Percentiles rank a stretch among this genome's conserved stretches.
Conservation (phyloP, 2,797 vertebrate genomes). For the Pangasius sanitwongsei region DNA sequence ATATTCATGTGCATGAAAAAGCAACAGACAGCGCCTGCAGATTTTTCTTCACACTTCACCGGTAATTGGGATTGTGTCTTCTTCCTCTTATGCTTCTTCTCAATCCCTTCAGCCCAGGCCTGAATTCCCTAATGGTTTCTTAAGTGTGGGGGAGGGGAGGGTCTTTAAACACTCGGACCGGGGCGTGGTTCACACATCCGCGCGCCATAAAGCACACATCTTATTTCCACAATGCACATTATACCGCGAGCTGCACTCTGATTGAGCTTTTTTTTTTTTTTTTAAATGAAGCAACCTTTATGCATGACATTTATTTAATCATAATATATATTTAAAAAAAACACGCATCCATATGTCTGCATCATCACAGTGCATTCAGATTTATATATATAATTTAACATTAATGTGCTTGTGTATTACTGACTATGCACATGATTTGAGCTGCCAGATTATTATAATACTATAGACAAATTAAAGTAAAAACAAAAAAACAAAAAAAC, state of each 20-base stretch:
- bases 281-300: not conserved
- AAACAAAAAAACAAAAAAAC: not conserved
- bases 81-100: not conserved
- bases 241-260: not conserved
- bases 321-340: not conserved
- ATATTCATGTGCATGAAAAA: conserved; percentile 48
- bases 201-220: conserved; percentile 24
- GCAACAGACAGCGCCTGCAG: not conserved
- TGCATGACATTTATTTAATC: conserved; percentile 4
- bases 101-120: conserved; percentile 45
- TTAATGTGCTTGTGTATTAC: too few relatives aligned
- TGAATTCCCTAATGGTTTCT: conserved; percentile 66
- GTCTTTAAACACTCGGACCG: conserved; percentile 64
- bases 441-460: not conserved
- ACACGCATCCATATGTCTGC: not conserved
- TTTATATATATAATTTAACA: not conserved
- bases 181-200: conserved; percentile 73
- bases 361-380: not conserved
- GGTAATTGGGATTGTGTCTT: conserved; percentile 45
- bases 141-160: conserved; percentile 64
- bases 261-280: not conserved
- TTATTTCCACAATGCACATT: not conserved
- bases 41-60: conserved; percentile 42
- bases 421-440: not conserved
- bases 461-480: not conserved